These are phyloP conservation scores for Dryococelus australis DNA, from an alignment of 2,888 invertebrate genomes.

Conservation along the genomic window DNA sequence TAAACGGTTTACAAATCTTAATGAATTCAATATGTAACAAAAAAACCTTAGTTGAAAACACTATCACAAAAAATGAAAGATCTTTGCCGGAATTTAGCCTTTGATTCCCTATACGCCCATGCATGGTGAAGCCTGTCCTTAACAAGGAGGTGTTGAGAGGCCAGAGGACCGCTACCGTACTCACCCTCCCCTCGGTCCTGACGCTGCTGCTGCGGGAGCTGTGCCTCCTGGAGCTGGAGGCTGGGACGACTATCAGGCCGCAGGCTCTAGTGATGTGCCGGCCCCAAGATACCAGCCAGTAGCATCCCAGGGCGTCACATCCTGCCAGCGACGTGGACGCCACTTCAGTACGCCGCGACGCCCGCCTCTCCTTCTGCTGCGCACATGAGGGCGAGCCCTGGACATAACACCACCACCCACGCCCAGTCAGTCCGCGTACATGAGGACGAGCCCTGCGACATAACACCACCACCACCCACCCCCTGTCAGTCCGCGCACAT, in stretches of 20 bases:
- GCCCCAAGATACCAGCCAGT: conserved; percentile 8
- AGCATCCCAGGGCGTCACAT: conserved; percentile 16
- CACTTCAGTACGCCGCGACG: background rate
- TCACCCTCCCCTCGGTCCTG: background rate
- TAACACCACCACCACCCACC: no score
- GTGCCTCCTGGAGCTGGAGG: background rate
- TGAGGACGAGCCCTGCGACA: no score
- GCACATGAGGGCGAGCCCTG: background rate
- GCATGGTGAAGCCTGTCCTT: no score
- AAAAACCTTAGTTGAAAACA: no score
- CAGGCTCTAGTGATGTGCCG: background rate
- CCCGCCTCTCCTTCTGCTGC: background rate
- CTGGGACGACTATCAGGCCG: background rate
- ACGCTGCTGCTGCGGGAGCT: background rate
- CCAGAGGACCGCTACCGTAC: background rate
- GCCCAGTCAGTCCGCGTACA: no score
- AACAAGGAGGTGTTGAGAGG: no score
- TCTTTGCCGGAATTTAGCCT: no score
- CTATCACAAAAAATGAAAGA: no score
- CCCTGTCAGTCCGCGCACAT: no score
- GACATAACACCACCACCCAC: background rate
- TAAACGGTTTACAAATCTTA: no score
- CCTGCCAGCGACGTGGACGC: background rate
- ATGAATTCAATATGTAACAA: no score
- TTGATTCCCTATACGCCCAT: no score